Percentiles rank a stretch among this genome's conserved stretches.
These are phyloP conservation scores for Zingel zingel DNA, from an alignment of 2,113 vertebrate genomes.

Conservation along the genomic window DNA sequence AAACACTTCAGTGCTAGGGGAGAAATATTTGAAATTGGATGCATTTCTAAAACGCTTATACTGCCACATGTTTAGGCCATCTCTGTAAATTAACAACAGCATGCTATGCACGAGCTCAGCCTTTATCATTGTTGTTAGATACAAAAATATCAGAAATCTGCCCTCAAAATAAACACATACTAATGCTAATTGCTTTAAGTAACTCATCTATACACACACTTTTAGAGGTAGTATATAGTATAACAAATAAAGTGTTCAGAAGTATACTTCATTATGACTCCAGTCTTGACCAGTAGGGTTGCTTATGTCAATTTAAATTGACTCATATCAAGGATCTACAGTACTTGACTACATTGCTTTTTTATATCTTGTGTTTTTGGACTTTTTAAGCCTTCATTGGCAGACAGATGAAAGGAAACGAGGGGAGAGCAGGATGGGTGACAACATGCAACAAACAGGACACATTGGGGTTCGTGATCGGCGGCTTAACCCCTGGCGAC, in stretches of 20 bases:
- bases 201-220: background rate
- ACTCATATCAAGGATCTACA: background rate
- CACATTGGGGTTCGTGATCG: no score
- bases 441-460: background rate
- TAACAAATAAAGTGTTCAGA: background rate
- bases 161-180: background rate
- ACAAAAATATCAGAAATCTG: constrained; percentile 4
- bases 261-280: background rate
- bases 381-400: background rate
- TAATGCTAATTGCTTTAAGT: background rate
- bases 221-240: background rate
- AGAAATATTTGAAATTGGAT: constrained; percentile 35
- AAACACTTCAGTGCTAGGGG: background rate
- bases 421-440: background rate
- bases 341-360: background rate
- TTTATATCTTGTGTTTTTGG: background rate
- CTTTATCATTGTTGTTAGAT: background rate
- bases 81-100: constrained; percentile 28
- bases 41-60: constrained; percentile 15
- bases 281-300: background rate
- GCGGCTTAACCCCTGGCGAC: no score
- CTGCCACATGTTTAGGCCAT: background rate
- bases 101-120: background rate
- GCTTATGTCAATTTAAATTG: background rate
- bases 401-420: background rate